Percentiles rank a stretch among this genome's conserved stretches.
Evolutionary conservation across 2,797 vertebrate species (phyloP).

Genomic region (Coregonus ussuriensis): DNA sequence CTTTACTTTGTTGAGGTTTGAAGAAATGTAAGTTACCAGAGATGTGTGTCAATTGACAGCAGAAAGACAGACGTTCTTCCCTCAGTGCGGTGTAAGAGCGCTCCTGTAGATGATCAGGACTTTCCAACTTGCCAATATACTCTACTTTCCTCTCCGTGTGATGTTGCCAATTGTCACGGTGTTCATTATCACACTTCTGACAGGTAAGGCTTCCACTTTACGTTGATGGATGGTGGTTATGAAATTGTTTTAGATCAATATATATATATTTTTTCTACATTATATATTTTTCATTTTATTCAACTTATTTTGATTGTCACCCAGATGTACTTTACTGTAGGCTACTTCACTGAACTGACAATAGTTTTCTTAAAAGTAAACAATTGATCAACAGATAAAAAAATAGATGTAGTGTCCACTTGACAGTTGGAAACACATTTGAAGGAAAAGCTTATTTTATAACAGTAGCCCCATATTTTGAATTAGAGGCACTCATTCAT

Average conservation of each 20-base stretch:
- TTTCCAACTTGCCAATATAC: constrained; percentile 50
- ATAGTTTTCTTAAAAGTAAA: not conserved
- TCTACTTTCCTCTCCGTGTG: constrained; percentile 27
- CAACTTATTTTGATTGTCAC: too few species aligned
- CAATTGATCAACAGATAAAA: not conserved
- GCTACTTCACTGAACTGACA: not conserved
- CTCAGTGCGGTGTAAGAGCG: constrained; percentile 25
- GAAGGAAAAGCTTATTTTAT: not conserved
- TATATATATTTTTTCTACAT: not conserved
- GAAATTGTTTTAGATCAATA: not conserved
- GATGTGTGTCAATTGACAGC: constrained; percentile 25
- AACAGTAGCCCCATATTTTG: not conserved
- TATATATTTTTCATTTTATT: not conserved
- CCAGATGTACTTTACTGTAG: not conserved
- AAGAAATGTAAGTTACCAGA: constrained; percentile 39
- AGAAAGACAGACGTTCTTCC: constrained; percentile 15
- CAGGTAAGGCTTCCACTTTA: constrained; percentile 56
- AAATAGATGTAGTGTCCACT: too few species aligned
- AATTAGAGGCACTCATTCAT: not conserved
- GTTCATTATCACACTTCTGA: constrained; percentile 42
- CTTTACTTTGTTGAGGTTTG: not conserved
- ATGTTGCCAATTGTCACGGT: constrained; percentile 39
- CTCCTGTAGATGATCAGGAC: constrained; percentile 18
- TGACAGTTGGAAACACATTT: not conserved
- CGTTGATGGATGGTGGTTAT: too few species aligned